These are phyloP conservation scores for Drosophila bipectinata DNA, from an alignment of 1,140 invertebrate genomes.

Conservation along the genomic window DNA sequence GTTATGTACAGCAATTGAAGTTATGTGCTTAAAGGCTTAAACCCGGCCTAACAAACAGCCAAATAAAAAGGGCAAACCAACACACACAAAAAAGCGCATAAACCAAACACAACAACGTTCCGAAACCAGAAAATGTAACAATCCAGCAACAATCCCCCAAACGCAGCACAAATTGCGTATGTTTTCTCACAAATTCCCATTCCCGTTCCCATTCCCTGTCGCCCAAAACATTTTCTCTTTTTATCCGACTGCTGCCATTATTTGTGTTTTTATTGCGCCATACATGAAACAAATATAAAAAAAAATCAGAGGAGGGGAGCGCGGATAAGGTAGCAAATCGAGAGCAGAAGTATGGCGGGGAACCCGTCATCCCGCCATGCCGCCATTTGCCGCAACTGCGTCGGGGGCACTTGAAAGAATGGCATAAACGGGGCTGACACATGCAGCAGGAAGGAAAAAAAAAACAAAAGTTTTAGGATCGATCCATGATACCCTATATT, in stretches of 20 bases:
- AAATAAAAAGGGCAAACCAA: slow-evolving; percentile 51
- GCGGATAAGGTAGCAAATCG: slow-evolving; percentile 45
- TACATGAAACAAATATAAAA: slow-evolving; percentile 73
- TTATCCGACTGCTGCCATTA: slow-evolving; percentile 64
- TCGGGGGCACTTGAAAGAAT: slow-evolving; percentile 63
- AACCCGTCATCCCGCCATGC: background rate
- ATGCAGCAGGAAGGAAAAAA: slow-evolving; percentile 7
- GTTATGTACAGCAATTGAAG: slow-evolving; percentile 79
- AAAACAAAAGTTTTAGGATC: slow-evolving; percentile 11
- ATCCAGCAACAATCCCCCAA: slow-evolving; percentile 54
- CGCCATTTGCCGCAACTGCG: slow-evolving; percentile 76
- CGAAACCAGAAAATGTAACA: slow-evolving; percentile 51
- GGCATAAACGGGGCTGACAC: slow-evolving; percentile 60
- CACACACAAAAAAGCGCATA: slow-evolving; percentile 28
- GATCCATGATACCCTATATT: slow-evolving; percentile 10
- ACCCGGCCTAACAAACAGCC: slow-evolving; percentile 62
- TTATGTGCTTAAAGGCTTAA: slow-evolving; percentile 79
- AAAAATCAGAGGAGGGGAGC: slow-evolving; percentile 23
- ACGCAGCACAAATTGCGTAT: slow-evolving; percentile 75
- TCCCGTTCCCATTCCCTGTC: slow-evolving; percentile 5
- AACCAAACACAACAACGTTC: slow-evolving; percentile 26
- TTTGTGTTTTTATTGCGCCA: slow-evolving; percentile 77
- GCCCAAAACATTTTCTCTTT: slow-evolving; percentile 42
- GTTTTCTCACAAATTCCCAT: slow-evolving; percentile 21
- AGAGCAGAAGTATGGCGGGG: slow-evolving; percentile 32